Conservation (phyloP, 2,888 invertebrate genomes). For the Alloscopus bannaensis region DNA sequence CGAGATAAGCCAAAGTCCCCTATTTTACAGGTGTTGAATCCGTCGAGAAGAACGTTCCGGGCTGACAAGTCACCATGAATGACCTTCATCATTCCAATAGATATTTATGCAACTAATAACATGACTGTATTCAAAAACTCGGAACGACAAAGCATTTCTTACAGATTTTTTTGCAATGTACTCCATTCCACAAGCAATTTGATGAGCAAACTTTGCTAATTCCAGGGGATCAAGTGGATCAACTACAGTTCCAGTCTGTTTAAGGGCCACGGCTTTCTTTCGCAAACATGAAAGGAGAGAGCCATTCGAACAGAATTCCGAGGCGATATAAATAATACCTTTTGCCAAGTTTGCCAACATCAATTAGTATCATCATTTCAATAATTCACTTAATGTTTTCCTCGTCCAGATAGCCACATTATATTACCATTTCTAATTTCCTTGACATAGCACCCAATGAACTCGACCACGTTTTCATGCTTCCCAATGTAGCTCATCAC, state of each 20-base stretch:
- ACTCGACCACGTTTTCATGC: slow-evolving; percentile 47
- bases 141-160: not conserved
- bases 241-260: not conserved
- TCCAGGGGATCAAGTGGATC: not conserved
- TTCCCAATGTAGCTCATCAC: slow-evolving; percentile 50
- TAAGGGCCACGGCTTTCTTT: slow-evolving; percentile 25
- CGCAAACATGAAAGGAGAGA: slow-evolving; percentile 38
- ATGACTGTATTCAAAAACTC: not conserved
- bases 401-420: not conserved
- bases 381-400: not conserved
- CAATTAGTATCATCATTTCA: not conserved
- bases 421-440: slow-evolving; percentile 44
- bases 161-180: slow-evolving; percentile 10
- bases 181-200: slow-evolving; percentile 61
- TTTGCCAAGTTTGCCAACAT: not conserved
- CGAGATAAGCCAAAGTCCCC: slow-evolving; percentile 3
- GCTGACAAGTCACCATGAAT: not conserved
- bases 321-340: slow-evolving; percentile 53
- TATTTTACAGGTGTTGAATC: not conserved
- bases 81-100: not conserved
- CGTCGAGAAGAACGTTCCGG: slow-evolving; percentile 1
- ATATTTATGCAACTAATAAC: not conserved
- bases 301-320: slow-evolving; percentile 54
- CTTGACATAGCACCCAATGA: slow-evolving; percentile 51
- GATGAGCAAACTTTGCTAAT: slow-evolving; percentile 1